Percentiles rank a stretch among this genome's conserved stretches.
These are phyloP conservation scores for Amphiura filiformis DNA, from an alignment of 35 echinoderm and acorn worm genomes.

Conservation along the genomic window DNA sequence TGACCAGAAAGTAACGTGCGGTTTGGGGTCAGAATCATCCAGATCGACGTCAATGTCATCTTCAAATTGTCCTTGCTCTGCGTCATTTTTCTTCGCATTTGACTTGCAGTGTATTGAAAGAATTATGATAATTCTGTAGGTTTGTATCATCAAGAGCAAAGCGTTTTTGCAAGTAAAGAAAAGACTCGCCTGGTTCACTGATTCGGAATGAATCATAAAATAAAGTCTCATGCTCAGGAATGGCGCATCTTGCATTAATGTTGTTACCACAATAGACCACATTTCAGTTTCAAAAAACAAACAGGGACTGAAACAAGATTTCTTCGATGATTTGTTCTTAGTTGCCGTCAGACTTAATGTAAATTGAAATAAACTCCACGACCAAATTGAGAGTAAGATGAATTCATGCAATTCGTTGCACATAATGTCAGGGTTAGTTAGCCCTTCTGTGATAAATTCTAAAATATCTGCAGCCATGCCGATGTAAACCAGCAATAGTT, in stretches of 20 bases:
- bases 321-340: slow-evolving; percentile 28
- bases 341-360: slow-evolving; percentile 35
- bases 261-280: slow-evolving; percentile 60
- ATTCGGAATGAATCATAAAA: slow-evolving; percentile 33
- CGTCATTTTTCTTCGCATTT: not conserved
- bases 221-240: slow-evolving; percentile 53
- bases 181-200: slow-evolving; percentile 49
- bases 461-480: slow-evolving; percentile 75
- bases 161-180: slow-evolving; percentile 72
- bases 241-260: slow-evolving; percentile 73
- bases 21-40: not conserved
- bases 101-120: not conserved
- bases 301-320: slow-evolving; percentile 1
- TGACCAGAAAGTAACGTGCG: not conserved
- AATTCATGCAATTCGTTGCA: slow-evolving; percentile 17
- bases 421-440: slow-evolving; percentile 29
- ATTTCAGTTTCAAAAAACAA: slow-evolving; percentile 64
- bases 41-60: not conserved
- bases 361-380: slow-evolving; percentile 74
- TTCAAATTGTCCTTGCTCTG: not conserved
- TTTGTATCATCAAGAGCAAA: slow-evolving; percentile 49
- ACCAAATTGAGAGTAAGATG: slow-evolving; percentile 51
- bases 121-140: slow-evolving; percentile 49
- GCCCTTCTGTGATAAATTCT: slow-evolving; percentile 45
- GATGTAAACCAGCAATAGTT: slow-evolving; percentile 72